Evolutionary conservation across 2,113 vertebrate species (phyloP).

Genomic region (Phocoena phocoena): DNA sequence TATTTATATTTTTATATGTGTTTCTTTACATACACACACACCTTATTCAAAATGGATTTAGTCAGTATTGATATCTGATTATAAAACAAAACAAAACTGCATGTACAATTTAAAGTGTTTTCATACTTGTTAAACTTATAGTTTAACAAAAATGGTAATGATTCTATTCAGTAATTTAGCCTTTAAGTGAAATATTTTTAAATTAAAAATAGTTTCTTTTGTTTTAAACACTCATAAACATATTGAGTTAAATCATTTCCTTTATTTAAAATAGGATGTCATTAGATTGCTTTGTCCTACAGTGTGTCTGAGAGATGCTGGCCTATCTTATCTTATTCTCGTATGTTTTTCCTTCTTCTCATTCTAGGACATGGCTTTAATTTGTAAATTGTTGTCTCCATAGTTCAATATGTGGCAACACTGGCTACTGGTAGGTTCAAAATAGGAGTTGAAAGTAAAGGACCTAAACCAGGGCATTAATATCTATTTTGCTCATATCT

Average conservation of each 20-base stretch:
- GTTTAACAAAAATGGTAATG: neutral
- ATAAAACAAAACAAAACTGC: neutral
- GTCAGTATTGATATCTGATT: neutral
- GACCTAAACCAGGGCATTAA: neutral
- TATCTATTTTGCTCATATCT: neutral
- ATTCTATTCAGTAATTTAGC: neutral
- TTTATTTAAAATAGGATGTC: neutral
- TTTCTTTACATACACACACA: neutral
- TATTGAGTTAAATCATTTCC: neutral
- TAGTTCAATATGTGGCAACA: neutral
- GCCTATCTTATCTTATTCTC: neutral
- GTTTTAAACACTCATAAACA: neutral
- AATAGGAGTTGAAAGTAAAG: neutral
- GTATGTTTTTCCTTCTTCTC: neutral
- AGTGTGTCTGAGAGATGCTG: neutral
- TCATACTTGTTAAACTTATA: neutral
- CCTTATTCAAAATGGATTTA: neutral
- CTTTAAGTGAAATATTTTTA: neutral
- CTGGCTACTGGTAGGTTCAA: neutral
- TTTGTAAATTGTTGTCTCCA: neutral
- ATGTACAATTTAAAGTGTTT: neutral
- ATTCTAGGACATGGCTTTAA: neutral
- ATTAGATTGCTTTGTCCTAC: neutral
- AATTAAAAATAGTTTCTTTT: neutral
- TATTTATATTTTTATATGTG: neutral